phyloP scores from a whole-genome alignment of 2,888 invertebrate genomes.

The Nomada hirtipes region DNA sequence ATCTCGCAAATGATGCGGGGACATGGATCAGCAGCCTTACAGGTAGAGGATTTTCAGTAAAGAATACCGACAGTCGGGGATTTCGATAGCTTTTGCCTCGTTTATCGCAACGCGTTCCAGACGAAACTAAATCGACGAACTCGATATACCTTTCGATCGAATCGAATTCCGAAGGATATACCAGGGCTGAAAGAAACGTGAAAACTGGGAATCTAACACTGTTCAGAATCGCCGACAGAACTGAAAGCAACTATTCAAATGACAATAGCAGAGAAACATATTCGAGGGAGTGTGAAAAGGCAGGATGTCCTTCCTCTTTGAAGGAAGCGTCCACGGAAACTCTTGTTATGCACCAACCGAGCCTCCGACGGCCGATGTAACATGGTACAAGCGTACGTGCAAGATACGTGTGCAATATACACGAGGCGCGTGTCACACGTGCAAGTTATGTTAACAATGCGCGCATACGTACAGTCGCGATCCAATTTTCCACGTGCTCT shows the following conservation, averaged over 20 bases:
- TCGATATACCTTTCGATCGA: constrained; percentile 1
- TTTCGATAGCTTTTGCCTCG: constrained; percentile 31
- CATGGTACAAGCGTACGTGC: constrained; percentile 9
- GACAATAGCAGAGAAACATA: not conserved
- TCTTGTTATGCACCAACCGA: not conserved
- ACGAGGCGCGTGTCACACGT: constrained; percentile 44
- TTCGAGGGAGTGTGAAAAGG: not conserved
- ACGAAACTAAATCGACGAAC: constrained; percentile 18
- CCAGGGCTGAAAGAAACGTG: not conserved
- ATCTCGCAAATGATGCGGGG: constrained; percentile 66
- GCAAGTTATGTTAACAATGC: constrained; percentile 62
- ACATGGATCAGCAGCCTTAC: constrained; percentile 8
- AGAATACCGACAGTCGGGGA: constrained; percentile 22
- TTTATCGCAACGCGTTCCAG: constrained; percentile 38
- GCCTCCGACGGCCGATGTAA: constrained; percentile 8
- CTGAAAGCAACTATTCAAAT: constrained; percentile 1
- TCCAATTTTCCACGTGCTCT: constrained; percentile 62
- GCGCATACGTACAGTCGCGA: constrained; percentile 42
- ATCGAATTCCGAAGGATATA: constrained; percentile 34
- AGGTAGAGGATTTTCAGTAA: constrained; percentile 24
- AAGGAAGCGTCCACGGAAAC: not conserved
- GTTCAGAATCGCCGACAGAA: not conserved
- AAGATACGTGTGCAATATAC: constrained; percentile 46
- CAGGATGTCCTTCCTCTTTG: not conserved
- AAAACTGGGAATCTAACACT: not conserved